Conservation (phyloP, 2,888 invertebrate species). For the Epistrophella euchroma region DNA sequence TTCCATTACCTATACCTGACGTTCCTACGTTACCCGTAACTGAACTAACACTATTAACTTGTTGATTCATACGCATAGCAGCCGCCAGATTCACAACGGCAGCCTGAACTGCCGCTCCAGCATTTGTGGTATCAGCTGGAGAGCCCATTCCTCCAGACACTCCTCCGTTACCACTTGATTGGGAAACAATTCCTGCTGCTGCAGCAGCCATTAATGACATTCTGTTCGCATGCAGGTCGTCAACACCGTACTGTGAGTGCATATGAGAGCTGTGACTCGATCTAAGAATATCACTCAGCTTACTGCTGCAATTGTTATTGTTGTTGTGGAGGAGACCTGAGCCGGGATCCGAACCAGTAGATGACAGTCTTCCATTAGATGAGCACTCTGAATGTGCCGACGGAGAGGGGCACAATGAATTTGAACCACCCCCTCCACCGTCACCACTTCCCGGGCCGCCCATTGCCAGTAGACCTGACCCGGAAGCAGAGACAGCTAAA, state of each 20-base stretch:
- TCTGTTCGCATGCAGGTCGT: conserved; percentile 86
- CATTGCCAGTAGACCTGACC: conserved; percentile 86
- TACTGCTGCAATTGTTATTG: conserved; percentile 85
- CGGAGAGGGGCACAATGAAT: conserved; percentile 91
- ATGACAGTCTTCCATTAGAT: conserved; percentile 92
- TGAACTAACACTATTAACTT: conserved; percentile 72
- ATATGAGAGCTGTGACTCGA: conserved; percentile 76
- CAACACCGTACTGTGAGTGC: conserved; percentile 87
- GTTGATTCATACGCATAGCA: conserved; percentile 88
- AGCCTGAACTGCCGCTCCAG: conserved; percentile 88
- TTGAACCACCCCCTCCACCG: conserved; percentile 83
- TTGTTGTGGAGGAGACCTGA: conserved; percentile 85
- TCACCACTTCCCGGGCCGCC: conserved; percentile 80
- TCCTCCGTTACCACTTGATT: conserved; percentile 85
- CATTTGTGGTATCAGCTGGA: conserved; percentile 84
- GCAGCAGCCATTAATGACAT: conserved; percentile 90
- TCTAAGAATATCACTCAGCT: conserved; percentile 81
- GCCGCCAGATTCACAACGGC: conserved; percentile 91
- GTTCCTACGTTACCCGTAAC: conserved; percentile 54
- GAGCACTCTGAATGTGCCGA: conserved; percentile 95
- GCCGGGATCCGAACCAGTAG: conserved; percentile 90
- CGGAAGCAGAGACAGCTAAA: conserved; percentile 86
- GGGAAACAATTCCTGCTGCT: conserved; percentile 86
- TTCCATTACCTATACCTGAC: conserved; percentile 37
- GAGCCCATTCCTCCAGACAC: conserved; percentile 84